These are phyloP conservation scores for Lindbergichthys nudifrons DNA, from an alignment of 2,797 vertebrate genomes.

Conservation along the genomic window DNA sequence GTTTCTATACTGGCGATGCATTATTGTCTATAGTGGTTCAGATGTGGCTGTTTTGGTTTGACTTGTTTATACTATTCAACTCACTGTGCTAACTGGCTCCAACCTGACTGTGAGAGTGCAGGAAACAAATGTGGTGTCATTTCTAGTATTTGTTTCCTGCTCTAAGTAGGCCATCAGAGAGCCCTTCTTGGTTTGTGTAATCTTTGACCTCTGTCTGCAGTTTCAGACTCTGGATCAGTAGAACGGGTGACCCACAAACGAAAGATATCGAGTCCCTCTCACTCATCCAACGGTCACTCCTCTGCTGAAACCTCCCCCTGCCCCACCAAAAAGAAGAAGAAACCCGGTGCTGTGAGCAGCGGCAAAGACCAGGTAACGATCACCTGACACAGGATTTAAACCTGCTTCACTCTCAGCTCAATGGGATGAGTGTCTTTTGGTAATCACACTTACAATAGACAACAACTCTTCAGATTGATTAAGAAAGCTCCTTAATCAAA, in stretches of 20 bases:
- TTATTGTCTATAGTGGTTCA: neutral
- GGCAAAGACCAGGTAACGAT: slow-evolving; percentile 95
- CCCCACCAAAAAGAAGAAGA: slow-evolving; percentile 98
- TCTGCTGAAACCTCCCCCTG: slow-evolving; percentile 92
- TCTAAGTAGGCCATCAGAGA: neutral
- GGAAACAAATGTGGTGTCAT: neutral
- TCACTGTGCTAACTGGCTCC: neutral
- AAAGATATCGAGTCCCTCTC: slow-evolving; percentile 94
- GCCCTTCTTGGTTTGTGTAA: slow-evolving; percentile 22
- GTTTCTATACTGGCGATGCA: neutral
- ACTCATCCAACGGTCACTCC: slow-evolving; percentile 96
- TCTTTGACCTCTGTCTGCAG: slow-evolving; percentile 44
- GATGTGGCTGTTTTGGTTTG: slow-evolving; percentile 6
- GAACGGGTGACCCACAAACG: slow-evolving; percentile 92
- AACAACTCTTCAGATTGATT: neutral
- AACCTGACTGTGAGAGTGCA: neutral
- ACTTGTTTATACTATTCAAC: neutral
- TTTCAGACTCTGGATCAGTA: slow-evolving; percentile 89
- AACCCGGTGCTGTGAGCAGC: slow-evolving; percentile 93
- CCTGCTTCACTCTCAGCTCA: neutral
- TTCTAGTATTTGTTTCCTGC: neutral
- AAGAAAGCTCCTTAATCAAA: neutral
- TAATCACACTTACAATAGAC: neutral
- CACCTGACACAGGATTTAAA: neutral
- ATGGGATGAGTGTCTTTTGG: neutral